Percentiles rank a stretch among this genome's conserved stretches.
phyloP scores from a whole-genome alignment of 2,888 invertebrate genomes.

The Leptogaster cylindrica region DNA sequence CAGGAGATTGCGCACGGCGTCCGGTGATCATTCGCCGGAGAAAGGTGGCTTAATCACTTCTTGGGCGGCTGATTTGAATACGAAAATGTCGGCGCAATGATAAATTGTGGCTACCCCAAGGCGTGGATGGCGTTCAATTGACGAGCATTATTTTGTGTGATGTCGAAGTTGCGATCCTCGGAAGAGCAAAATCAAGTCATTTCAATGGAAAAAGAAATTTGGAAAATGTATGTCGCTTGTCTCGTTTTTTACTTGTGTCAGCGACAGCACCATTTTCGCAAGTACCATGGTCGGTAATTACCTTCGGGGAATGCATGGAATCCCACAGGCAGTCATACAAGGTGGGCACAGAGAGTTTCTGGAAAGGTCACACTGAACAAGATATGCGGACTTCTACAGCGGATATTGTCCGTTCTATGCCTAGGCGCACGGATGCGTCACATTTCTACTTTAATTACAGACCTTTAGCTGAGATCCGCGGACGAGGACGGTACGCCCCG shows the following conservation, averaged over 20 bases:
- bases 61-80: constrained; percentile 37
- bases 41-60: constrained; percentile 25
- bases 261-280: neutral
- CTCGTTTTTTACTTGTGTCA: neutral
- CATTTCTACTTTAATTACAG: constrained; percentile 28
- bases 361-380: neutral
- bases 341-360: neutral
- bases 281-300: constrained; percentile 8
- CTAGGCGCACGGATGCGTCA: constrained; percentile 19
- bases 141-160: constrained; percentile 14
- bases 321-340: neutral
- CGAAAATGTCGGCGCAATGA: constrained; percentile 22
- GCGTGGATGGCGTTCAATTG: constrained; percentile 12
- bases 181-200: constrained; percentile 5
- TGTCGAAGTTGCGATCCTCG: neutral
- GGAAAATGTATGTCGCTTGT: constrained; percentile 19
- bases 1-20: neutral
- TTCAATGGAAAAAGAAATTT: constrained; percentile 14
- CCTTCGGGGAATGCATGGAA: constrained; percentile 11
- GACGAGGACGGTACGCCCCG: neutral
- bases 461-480: neutral
- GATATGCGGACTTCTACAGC: neutral
- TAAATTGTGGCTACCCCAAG: constrained; percentile 23
- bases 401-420: constrained; percentile 29
- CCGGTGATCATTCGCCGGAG: neutral